These are phyloP conservation scores for Bathynomus jamesi DNA, from an alignment of 1,140 invertebrate species.

Conservation along the genomic window DNA sequence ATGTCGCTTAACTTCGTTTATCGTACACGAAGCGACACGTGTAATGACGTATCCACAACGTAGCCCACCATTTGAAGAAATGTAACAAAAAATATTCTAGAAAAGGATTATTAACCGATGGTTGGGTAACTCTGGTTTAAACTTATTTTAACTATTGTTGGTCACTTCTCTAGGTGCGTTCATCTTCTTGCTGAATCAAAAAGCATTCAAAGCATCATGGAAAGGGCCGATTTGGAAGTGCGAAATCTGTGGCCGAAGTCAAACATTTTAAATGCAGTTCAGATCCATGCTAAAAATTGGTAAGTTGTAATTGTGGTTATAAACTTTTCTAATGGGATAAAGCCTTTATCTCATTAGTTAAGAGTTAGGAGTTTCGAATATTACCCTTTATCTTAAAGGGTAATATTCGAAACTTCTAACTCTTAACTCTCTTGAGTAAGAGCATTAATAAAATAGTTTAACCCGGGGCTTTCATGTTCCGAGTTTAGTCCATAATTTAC, in stretches of 20 bases:
- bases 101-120: too few relatives aligned
- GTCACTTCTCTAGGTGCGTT: background rate
- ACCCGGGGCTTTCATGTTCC: too few relatives aligned
- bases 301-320: background rate
- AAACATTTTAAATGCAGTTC: background rate
- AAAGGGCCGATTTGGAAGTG: background rate
- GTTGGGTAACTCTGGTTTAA: too few relatives aligned
- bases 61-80: too few relatives aligned
- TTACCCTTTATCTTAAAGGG: too few relatives aligned
- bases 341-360: background rate
- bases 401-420: background rate
- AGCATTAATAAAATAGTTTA: background rate
- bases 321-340: background rate
- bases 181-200: background rate
- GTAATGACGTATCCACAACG: too few relatives aligned
- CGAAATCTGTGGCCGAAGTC: background rate
- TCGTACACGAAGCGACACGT: too few relatives aligned
- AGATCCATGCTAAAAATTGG: background rate
- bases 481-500: too few relatives aligned
- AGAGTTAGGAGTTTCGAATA: background rate
- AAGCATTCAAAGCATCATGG: background rate
- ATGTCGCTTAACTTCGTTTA: too few relatives aligned
- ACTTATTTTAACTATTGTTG: too few relatives aligned
- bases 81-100: too few relatives aligned
- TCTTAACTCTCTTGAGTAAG: background rate